Evolutionary conservation across 35 echinoderm and acorn worm genomes (phyloP).

Genomic region (Anneissia japonica): DNA sequence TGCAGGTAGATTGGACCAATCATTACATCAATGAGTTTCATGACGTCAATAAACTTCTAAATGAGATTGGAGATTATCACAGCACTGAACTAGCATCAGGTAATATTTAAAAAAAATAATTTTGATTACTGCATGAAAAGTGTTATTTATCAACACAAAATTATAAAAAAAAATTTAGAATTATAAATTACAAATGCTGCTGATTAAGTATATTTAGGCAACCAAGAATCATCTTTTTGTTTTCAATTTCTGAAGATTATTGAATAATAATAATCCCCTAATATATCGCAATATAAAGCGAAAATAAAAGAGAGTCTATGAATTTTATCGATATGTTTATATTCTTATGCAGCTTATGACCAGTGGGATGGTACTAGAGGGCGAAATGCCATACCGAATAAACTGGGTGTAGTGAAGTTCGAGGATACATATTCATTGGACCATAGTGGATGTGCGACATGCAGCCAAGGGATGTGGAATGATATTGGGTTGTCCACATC

Average conservation of each 20-base stretch:
- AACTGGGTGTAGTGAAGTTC: slow-evolving; percentile 13
- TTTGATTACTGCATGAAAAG: background rate
- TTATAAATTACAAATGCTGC: background rate
- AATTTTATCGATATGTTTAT: background rate
- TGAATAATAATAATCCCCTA: background rate
- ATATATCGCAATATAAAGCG: background rate
- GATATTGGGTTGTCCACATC: slow-evolving; percentile 8
- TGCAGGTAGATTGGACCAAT: background rate
- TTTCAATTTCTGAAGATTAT: background rate
- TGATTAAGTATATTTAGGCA: background rate
- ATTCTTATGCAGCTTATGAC: slow-evolving; percentile 17
- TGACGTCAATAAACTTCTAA: background rate
- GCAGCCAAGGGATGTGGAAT: background rate
- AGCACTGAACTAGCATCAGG: background rate
- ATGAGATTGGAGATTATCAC: background rate
- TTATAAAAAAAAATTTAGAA: background rate
- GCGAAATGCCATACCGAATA: slow-evolving; percentile 29
- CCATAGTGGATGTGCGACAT: background rate
- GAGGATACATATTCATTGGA: background rate
- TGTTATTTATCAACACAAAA: background rate
- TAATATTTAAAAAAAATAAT: background rate
- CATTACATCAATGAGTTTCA: slow-evolving; percentile 14
- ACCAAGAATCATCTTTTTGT: background rate
- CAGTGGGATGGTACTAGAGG: slow-evolving; percentile 21
- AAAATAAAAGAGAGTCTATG: background rate